These are phyloP conservation scores for Ennomos erosarius DNA, from an alignment of 2,888 invertebrate genomes.

Conservation along the genomic window DNA sequence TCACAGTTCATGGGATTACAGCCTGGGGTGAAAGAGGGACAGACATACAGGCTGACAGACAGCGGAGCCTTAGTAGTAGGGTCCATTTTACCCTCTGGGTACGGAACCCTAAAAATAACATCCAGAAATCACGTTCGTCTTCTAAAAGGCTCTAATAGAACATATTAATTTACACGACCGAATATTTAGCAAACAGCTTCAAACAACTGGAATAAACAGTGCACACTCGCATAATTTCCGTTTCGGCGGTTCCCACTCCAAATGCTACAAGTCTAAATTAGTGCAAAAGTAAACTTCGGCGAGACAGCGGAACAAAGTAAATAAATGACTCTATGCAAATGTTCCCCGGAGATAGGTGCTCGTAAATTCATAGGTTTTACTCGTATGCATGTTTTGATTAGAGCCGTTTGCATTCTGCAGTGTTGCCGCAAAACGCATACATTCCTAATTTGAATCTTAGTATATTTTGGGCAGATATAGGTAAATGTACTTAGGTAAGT, in stretches of 20 bases:
- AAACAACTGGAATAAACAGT: constrained; percentile 8
- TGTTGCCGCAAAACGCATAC: neutral
- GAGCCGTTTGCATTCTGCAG: constrained; percentile 6
- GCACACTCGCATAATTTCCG: constrained; percentile 17
- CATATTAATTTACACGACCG: neutral
- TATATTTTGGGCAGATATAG: no score
- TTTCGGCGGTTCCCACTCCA: constrained; percentile 6
- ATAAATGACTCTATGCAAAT: constrained; percentile 26
- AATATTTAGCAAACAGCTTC: constrained; percentile 8
- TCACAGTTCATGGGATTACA: no score
- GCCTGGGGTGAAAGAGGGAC: no score
- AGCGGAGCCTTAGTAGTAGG: no score
- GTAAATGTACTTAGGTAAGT: no score
- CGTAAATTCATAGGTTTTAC: constrained; percentile 13
- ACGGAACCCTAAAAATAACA: no score
- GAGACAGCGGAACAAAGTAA: constrained; percentile 17
- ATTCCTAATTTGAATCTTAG: neutral
- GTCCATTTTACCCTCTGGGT: no score
- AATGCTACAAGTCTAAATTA: constrained; percentile 20
- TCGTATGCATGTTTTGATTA: constrained; percentile 21
- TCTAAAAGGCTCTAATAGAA: no score
- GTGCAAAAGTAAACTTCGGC: constrained; percentile 15
- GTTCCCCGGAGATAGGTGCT: neutral
- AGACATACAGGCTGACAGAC: no score
- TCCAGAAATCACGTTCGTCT: no score